Evolutionary conservation across 2,113 vertebrate species (phyloP).

Genomic region (Gambusia affinis): DNA sequence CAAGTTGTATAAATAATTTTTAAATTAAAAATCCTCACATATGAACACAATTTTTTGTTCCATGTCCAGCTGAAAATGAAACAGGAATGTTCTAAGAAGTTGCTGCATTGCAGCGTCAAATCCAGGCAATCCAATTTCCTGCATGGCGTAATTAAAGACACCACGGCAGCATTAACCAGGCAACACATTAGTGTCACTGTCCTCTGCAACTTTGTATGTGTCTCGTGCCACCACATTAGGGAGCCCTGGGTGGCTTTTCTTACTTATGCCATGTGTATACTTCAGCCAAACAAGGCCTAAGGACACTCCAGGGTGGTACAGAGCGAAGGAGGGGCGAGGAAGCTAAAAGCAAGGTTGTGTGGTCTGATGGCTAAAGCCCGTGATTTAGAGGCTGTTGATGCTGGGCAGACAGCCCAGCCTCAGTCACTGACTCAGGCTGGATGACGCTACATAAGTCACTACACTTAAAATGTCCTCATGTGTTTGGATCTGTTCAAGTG

Average conservation of each 20-base stretch:
- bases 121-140: constrained; percentile 45
- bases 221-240: constrained; percentile 66
- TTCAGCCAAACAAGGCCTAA: constrained; percentile 75
- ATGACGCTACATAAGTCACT: constrained; percentile 79
- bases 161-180: constrained; percentile 35
- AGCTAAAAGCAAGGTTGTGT: constrained; percentile 75
- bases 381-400: constrained; percentile 83
- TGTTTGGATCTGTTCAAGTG: constrained; percentile 81
- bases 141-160: constrained; percentile 32
- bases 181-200: constrained; percentile 51
- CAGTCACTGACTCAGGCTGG: constrained; percentile 76
- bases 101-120: constrained; percentile 21
- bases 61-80: too few species aligned
- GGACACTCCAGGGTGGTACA: constrained; percentile 74
- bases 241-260: constrained; percentile 76
- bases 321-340: constrained; percentile 61
- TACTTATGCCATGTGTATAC: constrained; percentile 77
- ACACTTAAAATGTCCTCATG: constrained; percentile 80
- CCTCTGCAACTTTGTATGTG: constrained; percentile 59
- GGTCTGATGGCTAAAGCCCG: constrained; percentile 76
- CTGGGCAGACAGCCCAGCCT: constrained; percentile 74
- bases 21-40: too few species aligned
- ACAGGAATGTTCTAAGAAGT: neutral
- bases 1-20: too few species aligned
- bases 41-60: too few species aligned